Conservation (phyloP, 2,113 vertebrate species). For the Microcebus murinus region DNA sequence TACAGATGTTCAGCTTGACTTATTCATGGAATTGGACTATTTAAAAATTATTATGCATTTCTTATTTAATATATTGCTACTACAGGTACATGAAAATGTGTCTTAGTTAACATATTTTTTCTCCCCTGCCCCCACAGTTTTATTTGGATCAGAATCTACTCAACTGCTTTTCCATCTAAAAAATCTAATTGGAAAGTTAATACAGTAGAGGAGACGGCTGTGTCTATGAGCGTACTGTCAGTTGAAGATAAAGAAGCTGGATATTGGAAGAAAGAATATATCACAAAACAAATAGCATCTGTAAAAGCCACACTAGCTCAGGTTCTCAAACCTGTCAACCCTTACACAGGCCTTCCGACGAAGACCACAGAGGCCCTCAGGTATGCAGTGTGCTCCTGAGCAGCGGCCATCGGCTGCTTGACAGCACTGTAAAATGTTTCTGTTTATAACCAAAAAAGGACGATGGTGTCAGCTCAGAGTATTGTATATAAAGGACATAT, state of each 20-base stretch:
- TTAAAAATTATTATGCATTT: background rate
- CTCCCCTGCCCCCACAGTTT: conserved; percentile 79
- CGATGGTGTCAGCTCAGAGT: background rate
- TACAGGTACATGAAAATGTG: accelerated
- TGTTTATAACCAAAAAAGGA: background rate
- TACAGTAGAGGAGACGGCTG: conserved; percentile 63
- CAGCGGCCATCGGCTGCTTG: background rate
- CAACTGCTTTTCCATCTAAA: conserved; percentile 75
- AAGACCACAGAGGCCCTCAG: conserved; percentile 86
- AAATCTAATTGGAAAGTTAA: conserved; percentile 72
- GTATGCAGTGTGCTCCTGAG: conserved; percentile 69
- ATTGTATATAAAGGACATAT: accelerated
- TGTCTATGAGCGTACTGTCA: conserved; percentile 58
- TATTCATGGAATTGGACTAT: background rate
- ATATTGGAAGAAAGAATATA: conserved; percentile 91
- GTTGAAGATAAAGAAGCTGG: conserved; percentile 81
- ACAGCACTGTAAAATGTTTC: too few species aligned
- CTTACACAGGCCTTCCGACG: conserved; percentile 88
- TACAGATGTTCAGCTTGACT: background rate
- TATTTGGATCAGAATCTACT: conserved; percentile 90
- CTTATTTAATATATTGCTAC: background rate
- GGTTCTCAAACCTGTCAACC: conserved; percentile 84
- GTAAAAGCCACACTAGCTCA: conserved; percentile 81
- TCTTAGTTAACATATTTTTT: background rate
- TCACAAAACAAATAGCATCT: conserved; percentile 82